Percentiles rank a stretch among this genome's conserved stretches.
Evolutionary conservation across 2,113 vertebrate species (phyloP).

Genomic region (Colaptes auratus): DNA sequence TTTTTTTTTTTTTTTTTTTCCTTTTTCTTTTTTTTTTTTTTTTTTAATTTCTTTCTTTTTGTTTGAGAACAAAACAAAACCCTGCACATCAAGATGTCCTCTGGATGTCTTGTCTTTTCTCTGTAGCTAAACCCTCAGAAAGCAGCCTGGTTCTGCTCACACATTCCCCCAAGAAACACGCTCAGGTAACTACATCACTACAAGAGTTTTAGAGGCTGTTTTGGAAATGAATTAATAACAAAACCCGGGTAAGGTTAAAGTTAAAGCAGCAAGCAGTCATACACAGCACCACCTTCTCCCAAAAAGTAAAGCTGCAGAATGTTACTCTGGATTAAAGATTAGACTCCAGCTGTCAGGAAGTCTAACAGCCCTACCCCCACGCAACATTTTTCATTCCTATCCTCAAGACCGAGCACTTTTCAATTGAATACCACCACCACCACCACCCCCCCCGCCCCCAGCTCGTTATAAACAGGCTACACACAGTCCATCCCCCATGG

Average conservation of each 20-base stretch:
- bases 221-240: not conserved
- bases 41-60: not conserved
- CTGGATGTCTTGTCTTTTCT: not conserved
- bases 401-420: not conserved
- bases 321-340: not conserved
- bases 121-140: conserved; percentile 9
- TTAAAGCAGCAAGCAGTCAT: conserved; percentile 3
- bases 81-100: conserved; percentile 51
- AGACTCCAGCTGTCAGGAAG: not conserved
- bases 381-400: not conserved
- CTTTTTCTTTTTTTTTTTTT: not conserved
- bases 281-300: conserved; percentile 12
- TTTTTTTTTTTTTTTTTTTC: no score
- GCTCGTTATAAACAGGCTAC: not conserved
- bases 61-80: conserved; percentile 4
- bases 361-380: conserved; percentile 5
- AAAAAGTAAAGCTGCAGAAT: conserved; percentile 17
- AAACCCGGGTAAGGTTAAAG: not conserved
- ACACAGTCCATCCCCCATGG: conserved; percentile 41
- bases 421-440: not conserved
- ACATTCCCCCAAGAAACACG: conserved; percentile 36
- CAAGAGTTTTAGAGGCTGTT: not conserved
- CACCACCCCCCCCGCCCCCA: not conserved
- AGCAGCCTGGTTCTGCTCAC: conserved; percentile 33
- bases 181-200: not conserved